These are phyloP conservation scores for Deilephila elpenor DNA, from an alignment of 2,888 invertebrate species.

Conservation along the genomic window DNA sequence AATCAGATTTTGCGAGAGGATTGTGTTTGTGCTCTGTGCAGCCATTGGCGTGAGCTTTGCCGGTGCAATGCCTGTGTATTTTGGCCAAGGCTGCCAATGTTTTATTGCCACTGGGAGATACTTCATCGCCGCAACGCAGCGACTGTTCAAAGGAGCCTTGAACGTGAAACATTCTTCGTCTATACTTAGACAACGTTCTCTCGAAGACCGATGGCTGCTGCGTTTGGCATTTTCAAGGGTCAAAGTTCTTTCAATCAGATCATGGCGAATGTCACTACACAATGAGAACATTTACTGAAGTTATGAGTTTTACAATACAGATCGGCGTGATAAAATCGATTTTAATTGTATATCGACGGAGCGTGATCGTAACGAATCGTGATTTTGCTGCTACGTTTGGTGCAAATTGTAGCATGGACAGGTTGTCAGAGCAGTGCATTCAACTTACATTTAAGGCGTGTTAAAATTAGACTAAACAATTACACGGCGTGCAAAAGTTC, in stretches of 20 bases:
- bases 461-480: slow-evolving; percentile 1
- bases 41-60: slow-evolving; percentile 90
- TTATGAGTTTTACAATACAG: slow-evolving; percentile 64
- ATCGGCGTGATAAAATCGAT: slow-evolving; percentile 64
- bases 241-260: slow-evolving; percentile 64
- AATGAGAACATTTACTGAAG: slow-evolving; percentile 60
- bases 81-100: slow-evolving; percentile 82
- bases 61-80: slow-evolving; percentile 90
- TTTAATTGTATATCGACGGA: slow-evolving; percentile 49
- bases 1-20: slow-evolving; percentile 76
- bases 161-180: slow-evolving; percentile 79
- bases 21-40: slow-evolving; percentile 82
- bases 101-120: slow-evolving; percentile 78
- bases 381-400: slow-evolving; percentile 25
- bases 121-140: slow-evolving; percentile 80
- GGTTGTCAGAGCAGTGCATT: background rate
- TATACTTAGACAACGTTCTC: slow-evolving; percentile 56
- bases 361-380: slow-evolving; percentile 58
- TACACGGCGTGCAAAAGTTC: background rate
- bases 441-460: background rate
- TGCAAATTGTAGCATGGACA: slow-evolving; percentile 1
- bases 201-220: slow-evolving; percentile 56
- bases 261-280: slow-evolving; percentile 71
- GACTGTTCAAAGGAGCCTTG: slow-evolving; percentile 86
- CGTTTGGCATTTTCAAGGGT: slow-evolving; percentile 70